Evolutionary conservation across 2,113 vertebrate genomes (phyloP).

Genomic region (Prietella phreatophila): DNA sequence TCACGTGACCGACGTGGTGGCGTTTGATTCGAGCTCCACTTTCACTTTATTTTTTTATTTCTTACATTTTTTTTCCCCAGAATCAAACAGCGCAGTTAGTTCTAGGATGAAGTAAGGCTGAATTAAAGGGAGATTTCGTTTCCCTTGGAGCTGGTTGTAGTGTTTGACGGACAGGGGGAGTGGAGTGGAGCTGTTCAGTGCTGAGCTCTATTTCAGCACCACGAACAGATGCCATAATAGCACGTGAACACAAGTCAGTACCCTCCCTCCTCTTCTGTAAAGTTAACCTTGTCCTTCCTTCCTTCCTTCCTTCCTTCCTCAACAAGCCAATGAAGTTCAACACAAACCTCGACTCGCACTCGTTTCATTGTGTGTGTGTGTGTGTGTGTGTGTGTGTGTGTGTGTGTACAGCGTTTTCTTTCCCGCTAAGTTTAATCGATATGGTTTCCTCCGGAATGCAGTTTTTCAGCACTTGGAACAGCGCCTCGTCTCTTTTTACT

Average conservation of each 20-base stretch:
- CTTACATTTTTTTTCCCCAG: too few relatives aligned
- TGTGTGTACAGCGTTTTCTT: neutral
- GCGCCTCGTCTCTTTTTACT: constrained; percentile 55
- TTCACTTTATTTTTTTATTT: constrained; percentile 67
- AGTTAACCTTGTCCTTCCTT: constrained; percentile 42
- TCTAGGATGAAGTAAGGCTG: constrained; percentile 43
- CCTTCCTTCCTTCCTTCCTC: neutral
- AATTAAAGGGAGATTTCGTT: neutral
- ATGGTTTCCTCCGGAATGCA: constrained; percentile 69
- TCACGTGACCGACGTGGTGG: constrained; percentile 78
- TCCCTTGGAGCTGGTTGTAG: neutral
- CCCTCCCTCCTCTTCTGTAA: constrained; percentile 1
- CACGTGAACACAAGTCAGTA: constrained; percentile 45
- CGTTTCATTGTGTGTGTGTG: neutral
- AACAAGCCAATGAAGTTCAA: constrained; percentile 5
- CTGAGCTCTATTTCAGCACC: constrained; percentile 76
- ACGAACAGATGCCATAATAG: constrained; percentile 75
- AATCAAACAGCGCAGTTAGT: constrained; percentile 36
- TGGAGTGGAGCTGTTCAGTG: constrained; percentile 25
- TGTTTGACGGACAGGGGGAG: neutral
- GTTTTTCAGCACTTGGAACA: constrained; percentile 73
- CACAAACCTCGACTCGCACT: neutral
- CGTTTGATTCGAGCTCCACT: constrained; percentile 76
- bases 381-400: neutral
- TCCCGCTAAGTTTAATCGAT: constrained; percentile 56